Evolutionary conservation across 2,113 vertebrate genomes (phyloP).

Genomic region (Burhinus oedicnemus): DNA sequence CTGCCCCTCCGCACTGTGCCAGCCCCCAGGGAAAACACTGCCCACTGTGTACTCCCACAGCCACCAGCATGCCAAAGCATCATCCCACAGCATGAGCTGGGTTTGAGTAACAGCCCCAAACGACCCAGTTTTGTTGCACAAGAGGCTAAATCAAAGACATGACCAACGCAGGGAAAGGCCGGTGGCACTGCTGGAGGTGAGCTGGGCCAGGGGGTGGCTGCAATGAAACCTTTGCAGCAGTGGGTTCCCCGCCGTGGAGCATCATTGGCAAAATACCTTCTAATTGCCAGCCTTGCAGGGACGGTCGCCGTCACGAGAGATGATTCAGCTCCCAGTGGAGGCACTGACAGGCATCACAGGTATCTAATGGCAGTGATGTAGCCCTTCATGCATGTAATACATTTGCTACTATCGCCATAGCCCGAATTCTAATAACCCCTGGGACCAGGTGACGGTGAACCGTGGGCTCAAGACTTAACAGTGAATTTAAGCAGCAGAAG

Average conservation of each 20-base stretch:
- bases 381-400: conserved; percentile 58
- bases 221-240: background rate
- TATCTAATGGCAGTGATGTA: conserved; percentile 57
- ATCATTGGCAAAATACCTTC: conserved; percentile 15
- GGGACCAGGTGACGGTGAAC: background rate
- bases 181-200: background rate
- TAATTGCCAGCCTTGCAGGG: conserved; percentile 68
- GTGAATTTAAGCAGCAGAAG: background rate
- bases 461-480: fast-evolving
- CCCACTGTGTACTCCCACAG: background rate
- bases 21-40: background rate
- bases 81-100: background rate
- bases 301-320: background rate
- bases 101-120: background rate
- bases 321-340: conserved; percentile 52
- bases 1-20: background rate
- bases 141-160: background rate
- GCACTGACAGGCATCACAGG: background rate
- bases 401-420: conserved; percentile 8
- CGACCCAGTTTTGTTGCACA: background rate
- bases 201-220: background rate
- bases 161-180: background rate
- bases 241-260: fast-evolving
- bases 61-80: background rate
- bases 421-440: conserved; percentile 33